A percentile compares a stretch with the other conserved stretches of the same genome.
These are phyloP conservation scores for Myiopsitta monachus DNA, from an alignment of 2,113 vertebrate species.

Conservation along the genomic window DNA sequence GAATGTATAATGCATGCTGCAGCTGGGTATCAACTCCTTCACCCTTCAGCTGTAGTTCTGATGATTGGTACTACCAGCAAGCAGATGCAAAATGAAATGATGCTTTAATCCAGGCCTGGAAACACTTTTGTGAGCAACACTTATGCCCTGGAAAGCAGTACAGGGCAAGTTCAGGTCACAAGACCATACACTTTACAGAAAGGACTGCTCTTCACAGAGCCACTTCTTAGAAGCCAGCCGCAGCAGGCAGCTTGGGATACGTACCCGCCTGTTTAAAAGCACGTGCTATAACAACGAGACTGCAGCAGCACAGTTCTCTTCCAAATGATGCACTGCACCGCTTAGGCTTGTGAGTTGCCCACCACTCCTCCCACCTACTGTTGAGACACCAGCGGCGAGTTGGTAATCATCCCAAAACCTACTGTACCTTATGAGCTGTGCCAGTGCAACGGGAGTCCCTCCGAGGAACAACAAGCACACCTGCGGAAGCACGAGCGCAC, in stretches of 20 bases:
- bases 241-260: background rate
- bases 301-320: background rate
- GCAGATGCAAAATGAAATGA: background rate
- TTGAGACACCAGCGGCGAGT: background rate
- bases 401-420: background rate
- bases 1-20: rapidly evolving
- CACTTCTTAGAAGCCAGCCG: rapidly evolving
- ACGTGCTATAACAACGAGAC: background rate
- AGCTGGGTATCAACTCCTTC: rapidly evolving
- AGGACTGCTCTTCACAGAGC: background rate
- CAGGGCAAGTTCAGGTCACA: background rate
- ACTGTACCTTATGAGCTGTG: background rate
- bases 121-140: background rate
- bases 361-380: background rate
- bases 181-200: background rate
- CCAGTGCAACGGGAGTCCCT: background rate
- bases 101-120: background rate
- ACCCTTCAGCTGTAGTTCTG: rapidly evolving
- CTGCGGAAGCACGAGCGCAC: background rate
- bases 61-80: background rate
- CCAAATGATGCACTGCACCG: background rate
- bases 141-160: background rate
- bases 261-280: background rate
- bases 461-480: background rate
- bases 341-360: background rate